A percentile compares a stretch with the other conserved stretches of the same genome.
phyloP scores from a whole-genome alignment of 2,797 vertebrate genomes.

The Graptemys geographica region DNA sequence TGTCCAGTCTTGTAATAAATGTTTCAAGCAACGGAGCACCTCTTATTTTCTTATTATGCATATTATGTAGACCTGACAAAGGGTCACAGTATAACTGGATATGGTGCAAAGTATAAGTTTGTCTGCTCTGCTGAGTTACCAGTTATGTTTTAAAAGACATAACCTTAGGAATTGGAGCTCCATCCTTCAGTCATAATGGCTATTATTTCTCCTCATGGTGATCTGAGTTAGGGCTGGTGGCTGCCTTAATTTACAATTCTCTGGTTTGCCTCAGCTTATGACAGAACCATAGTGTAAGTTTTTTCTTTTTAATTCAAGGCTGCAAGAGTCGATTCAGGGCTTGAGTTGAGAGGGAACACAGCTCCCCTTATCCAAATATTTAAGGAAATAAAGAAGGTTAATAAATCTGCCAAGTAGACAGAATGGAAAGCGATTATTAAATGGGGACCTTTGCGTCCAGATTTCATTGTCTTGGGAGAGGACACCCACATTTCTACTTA shows the following conservation, averaged over 20 bases:
- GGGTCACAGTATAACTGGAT: not conserved
- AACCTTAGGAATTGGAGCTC: conserved; percentile 49
- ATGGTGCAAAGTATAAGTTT: conserved; percentile 3
- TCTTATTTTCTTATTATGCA: conserved; percentile 16
- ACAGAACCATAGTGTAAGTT: conserved; percentile 59
- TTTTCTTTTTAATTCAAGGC: conserved; percentile 52
- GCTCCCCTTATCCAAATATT: conserved; percentile 34
- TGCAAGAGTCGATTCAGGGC: not conserved
- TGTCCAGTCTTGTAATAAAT: not conserved
- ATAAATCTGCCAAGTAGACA: conserved; percentile 49
- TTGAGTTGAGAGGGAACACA: not conserved
- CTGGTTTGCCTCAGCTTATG: conserved; percentile 67
- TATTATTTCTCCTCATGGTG: conserved; percentile 57
- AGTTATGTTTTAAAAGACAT: conserved; percentile 32
- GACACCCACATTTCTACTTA: not conserved
- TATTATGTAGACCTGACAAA: conserved; percentile 40
- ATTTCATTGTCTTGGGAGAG: not conserved
- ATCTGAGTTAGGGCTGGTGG: conserved; percentile 38
- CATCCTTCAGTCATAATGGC: conserved; percentile 33
- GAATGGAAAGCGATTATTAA: not conserved
- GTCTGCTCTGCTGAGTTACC: conserved; percentile 3
- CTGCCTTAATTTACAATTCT: conserved; percentile 55
- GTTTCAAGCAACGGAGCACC: not conserved
- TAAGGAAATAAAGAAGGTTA: conserved; percentile 12
- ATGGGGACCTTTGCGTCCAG: not conserved